Percentiles rank a stretch among this genome's conserved stretches.
These are phyloP conservation scores for Myotis myotis DNA, from an alignment of 2,797 vertebrate genomes.

Conservation along the genomic window DNA sequence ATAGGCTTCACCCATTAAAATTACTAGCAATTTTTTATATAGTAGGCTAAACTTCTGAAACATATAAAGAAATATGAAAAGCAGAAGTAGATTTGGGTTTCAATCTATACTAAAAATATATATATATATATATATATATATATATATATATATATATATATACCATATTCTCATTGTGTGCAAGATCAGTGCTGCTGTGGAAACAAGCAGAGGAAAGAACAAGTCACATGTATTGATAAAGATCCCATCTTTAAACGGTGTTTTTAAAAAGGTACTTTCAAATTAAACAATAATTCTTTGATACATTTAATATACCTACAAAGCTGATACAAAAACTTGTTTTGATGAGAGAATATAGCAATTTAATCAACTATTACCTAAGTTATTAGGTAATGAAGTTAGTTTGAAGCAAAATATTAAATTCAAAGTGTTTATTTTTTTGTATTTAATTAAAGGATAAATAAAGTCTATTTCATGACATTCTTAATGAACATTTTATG, in stretches of 20 bases:
- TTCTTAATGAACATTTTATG: slow-evolving; percentile 45
- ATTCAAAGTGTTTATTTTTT: background rate
- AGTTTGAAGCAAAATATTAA: slow-evolving; percentile 34
- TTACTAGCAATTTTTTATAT: background rate
- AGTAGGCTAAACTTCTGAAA: background rate
- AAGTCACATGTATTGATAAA: background rate
- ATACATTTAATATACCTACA: background rate
- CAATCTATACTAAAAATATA: background rate
- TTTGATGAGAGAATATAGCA: background rate
- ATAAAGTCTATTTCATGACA: background rate
- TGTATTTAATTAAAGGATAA: slow-evolving; percentile 17
- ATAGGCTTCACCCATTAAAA: background rate
- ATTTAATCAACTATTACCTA: background rate
- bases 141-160: background rate
- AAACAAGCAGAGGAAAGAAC: slow-evolving; percentile 3
- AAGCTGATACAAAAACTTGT: background rate
- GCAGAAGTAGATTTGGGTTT: background rate
- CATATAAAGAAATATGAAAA: background rate
- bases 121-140: background rate
- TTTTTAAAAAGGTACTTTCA: background rate
- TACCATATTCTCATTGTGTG: background rate
- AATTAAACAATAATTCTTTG: background rate
- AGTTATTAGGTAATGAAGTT: background rate
- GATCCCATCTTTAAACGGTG: background rate
- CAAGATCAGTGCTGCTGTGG: background rate